Percentiles rank a stretch among this genome's conserved stretches.
phyloP scores from a whole-genome alignment of 92 coral and sea anemone species.

The Porites divaricata region DNA sequence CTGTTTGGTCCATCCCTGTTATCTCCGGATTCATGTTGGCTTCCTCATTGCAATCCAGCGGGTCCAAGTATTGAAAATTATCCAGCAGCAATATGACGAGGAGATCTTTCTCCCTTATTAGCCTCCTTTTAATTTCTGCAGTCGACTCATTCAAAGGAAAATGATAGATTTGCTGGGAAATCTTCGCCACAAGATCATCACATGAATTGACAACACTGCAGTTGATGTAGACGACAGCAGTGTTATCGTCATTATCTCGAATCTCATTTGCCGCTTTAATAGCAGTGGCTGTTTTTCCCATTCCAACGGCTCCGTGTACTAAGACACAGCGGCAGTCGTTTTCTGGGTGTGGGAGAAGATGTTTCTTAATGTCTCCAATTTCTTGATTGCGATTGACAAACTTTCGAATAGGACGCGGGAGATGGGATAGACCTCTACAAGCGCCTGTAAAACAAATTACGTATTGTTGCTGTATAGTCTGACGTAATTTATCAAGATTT shows the following conservation, averaged over 20 bases:
- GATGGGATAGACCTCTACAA: not conserved
- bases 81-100: constrained; percentile 2
- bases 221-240: constrained; percentile 41
- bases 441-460: not conserved
- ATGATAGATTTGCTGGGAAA: not conserved
- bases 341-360: not conserved
- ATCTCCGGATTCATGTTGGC: not conserved
- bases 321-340: not conserved
- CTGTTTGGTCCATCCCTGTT: not conserved
- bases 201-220: constrained; percentile 27
- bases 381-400: constrained; percentile 6
- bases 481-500: too few species aligned
- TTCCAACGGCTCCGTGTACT: constrained; percentile 42
- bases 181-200: constrained; percentile 42
- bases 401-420: not conserved
- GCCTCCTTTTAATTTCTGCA: not conserved
- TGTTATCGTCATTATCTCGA: not conserved
- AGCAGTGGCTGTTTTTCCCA: constrained; percentile 59
- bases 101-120: not conserved
- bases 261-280: constrained; percentile 46
- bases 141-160: not conserved
- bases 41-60: not conserved
- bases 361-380: not conserved
- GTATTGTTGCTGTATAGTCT: too few species aligned
- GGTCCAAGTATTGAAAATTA: constrained; percentile 7